phyloP scores from a whole-genome alignment of 2,113 vertebrate species.

The Columbina picui region DNA sequence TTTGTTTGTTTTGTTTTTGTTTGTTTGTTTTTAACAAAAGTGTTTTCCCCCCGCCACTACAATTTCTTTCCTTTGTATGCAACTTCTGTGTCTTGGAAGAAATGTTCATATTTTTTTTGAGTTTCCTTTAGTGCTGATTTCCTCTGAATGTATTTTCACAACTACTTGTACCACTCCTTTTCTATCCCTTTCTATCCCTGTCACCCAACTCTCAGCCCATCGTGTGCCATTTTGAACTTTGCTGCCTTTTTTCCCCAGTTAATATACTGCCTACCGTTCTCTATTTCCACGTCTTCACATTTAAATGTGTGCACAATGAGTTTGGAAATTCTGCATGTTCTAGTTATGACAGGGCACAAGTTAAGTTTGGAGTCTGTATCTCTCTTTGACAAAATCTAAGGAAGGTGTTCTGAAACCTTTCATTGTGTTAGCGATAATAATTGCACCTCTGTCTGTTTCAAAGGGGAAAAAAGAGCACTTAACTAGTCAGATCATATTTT shows the following conservation, averaged over 20 bases:
- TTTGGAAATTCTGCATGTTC: background rate
- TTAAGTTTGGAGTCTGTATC: background rate
- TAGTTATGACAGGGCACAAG: background rate
- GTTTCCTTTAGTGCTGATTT: background rate
- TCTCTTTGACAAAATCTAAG: background rate
- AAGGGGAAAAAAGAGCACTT: background rate
- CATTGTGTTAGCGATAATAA: accelerated
- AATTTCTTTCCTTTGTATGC: background rate
- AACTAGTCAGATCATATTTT: background rate
- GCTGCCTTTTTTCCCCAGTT: background rate
- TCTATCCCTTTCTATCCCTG: background rate
- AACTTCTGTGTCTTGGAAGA: background rate
- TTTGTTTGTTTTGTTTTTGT: no score
- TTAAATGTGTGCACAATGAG: background rate
- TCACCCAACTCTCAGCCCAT: background rate
- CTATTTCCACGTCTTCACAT: background rate
- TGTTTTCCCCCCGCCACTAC: background rate
- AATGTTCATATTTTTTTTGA: background rate
- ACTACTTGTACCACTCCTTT: background rate
- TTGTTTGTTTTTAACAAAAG: background rate
- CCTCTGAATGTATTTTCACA: background rate
- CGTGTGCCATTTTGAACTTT: background rate
- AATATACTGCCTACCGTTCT: background rate
- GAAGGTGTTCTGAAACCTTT: background rate
- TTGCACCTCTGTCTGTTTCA: background rate